These are phyloP conservation scores for Fragum fragum DNA, from an alignment of 2,888 invertebrate species.

Conservation along the genomic window DNA sequence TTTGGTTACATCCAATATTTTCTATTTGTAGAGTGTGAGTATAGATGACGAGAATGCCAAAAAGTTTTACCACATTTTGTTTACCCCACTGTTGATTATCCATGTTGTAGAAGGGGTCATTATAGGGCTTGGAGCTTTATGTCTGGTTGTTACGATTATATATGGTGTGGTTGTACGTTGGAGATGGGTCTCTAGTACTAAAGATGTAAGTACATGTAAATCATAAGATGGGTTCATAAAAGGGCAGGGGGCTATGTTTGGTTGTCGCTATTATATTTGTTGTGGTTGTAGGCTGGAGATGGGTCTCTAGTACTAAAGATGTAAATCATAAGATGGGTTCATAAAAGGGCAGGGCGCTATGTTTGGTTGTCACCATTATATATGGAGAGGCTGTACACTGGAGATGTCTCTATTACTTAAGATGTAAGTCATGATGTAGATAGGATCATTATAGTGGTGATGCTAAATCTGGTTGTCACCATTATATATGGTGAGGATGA, in stretches of 20 bases:
- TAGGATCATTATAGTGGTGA: constrained; percentile 70
- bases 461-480: constrained; percentile 56
- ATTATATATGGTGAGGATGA: constrained; percentile 58
- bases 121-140: constrained; percentile 63
- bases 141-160: constrained; percentile 61
- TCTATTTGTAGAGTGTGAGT: constrained; percentile 74
- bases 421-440: constrained; percentile 38
- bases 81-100: constrained; percentile 73
- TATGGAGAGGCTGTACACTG: constrained; percentile 43
- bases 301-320: background rate
- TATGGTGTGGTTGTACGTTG: constrained; percentile 46
- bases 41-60: constrained; percentile 78
- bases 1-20: too few relatives aligned
- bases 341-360: constrained; percentile 66
- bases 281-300: constrained; percentile 22
- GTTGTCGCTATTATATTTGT: constrained; percentile 61
- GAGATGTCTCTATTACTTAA: background rate
- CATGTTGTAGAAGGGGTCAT: constrained; percentile 70
- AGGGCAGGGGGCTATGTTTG: constrained; percentile 60
- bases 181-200: background rate
- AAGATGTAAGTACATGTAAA: background rate
- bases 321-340: constrained; percentile 56
- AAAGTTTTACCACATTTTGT: constrained; percentile 73
- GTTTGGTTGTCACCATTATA: constrained; percentile 60
- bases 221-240: constrained; percentile 68